phyloP scores from a whole-genome alignment of 2,888 invertebrate genomes.

The Gisinianus flammeolus region DNA sequence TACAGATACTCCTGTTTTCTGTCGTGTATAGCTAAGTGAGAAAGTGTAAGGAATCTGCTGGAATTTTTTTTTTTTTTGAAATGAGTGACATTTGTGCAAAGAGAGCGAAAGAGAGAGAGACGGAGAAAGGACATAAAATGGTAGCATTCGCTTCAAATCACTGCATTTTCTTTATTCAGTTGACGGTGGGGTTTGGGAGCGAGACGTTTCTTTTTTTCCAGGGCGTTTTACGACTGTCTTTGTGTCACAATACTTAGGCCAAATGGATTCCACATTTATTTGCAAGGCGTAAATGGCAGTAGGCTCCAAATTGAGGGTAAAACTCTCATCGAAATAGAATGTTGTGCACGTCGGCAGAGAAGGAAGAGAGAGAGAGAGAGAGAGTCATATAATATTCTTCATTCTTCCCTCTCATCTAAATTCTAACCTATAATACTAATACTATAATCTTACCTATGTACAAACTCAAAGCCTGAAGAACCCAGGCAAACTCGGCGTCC shows the following conservation, averaged over 20 bases:
- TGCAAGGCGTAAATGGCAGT: slow-evolving; percentile 44
- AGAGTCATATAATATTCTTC: background rate
- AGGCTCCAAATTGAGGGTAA: slow-evolving; percentile 20
- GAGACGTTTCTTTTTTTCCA: slow-evolving; percentile 3
- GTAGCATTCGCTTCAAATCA: slow-evolving; percentile 42
- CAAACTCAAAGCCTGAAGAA: too few species aligned
- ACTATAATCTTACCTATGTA: slow-evolving; percentile 13
- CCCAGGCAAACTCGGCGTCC: background rate
- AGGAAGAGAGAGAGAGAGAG: too few species aligned
- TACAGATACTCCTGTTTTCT: background rate
- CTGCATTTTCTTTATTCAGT: slow-evolving; percentile 43
- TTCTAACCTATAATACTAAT: background rate
- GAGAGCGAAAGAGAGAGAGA: slow-evolving; percentile 15
- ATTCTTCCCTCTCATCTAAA: background rate
- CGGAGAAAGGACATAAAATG: slow-evolving; percentile 41
- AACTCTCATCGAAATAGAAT: background rate
- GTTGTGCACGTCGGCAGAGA: too few species aligned
- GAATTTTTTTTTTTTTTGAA: slow-evolving; percentile 13
- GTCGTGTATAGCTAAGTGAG: background rate
- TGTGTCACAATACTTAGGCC: slow-evolving; percentile 38
- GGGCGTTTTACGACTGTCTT: slow-evolving; percentile 42
- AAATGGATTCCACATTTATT: slow-evolving; percentile 46
- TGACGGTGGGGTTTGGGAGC: slow-evolving; percentile 14
- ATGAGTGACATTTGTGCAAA: slow-evolving; percentile 47
- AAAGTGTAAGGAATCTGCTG: slow-evolving; percentile 25